A percentile compares a stretch with the other conserved stretches of the same genome.
phyloP scores from a whole-genome alignment of 2,113 vertebrate genomes.

The Zapus hudsonius region DNA sequence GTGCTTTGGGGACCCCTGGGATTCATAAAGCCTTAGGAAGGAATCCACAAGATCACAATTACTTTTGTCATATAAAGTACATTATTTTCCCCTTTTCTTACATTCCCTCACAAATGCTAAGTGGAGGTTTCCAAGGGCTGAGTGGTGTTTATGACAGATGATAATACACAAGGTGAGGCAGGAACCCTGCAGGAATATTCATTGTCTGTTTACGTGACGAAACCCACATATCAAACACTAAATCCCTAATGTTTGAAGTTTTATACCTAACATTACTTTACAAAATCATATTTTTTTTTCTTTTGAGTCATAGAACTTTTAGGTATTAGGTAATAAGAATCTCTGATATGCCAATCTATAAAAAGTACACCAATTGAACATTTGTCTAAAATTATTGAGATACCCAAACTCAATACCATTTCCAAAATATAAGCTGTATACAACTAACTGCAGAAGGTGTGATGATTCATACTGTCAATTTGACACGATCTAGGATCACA shows the following conservation, averaged over 20 bases:
- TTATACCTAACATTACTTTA: neutral
- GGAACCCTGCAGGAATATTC: neutral
- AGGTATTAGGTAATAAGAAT: neutral
- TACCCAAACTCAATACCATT: neutral
- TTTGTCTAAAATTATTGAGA: neutral
- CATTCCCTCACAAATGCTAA: conserved; percentile 7
- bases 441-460: neutral
- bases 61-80: neutral
- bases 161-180: neutral
- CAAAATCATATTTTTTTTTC: neutral
- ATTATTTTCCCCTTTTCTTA: neutral
- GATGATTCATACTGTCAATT: no score
- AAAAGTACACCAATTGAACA: neutral
- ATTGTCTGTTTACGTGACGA: neutral
- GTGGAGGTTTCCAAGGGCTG: conserved; percentile 22
- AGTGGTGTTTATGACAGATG: neutral
- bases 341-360: neutral
- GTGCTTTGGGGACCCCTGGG: neutral
- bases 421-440: neutral
- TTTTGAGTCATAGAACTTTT: neutral
- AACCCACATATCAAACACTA: neutral
- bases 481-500: no score
- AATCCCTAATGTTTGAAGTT: neutral
- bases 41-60: neutral
- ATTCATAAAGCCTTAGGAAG: neutral